Evolutionary conservation across 2,888 invertebrate genomes (phyloP).

Genomic region (Melitaea athalia): DNA sequence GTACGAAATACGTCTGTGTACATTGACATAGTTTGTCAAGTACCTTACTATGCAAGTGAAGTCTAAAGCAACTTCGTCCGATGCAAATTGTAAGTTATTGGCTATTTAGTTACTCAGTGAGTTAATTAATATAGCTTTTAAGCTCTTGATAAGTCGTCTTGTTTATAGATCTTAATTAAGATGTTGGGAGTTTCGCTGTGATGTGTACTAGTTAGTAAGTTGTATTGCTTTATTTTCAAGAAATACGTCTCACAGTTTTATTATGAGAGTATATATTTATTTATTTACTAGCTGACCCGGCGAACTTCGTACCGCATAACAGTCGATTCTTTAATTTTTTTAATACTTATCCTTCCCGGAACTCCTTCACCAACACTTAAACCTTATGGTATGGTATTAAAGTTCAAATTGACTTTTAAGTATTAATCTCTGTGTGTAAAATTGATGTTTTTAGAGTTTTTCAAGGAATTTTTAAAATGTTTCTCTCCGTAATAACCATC

Average conservation of each 20-base stretch:
- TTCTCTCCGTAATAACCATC: too few relatives aligned
- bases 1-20: not conserved
- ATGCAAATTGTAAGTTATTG: constrained; percentile 17
- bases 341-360: too few relatives aligned
- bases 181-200: not conserved
- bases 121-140: not conserved
- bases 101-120: not conserved
- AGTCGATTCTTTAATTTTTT: too few relatives aligned
- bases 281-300: too few relatives aligned
- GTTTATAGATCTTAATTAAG: not conserved
- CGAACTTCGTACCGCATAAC: too few relatives aligned
- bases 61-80: constrained; percentile 8
- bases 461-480: too few relatives aligned
- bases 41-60: not conserved
- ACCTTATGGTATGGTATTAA: too few relatives aligned
- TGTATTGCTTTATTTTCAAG: not conserved
- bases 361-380: too few relatives aligned
- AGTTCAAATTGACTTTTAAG: too few relatives aligned
- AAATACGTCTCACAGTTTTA: not conserved
- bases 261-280: too few relatives aligned
- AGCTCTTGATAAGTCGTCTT: not conserved
- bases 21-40: not conserved
- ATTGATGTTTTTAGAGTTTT: too few relatives aligned
- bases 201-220: not conserved
- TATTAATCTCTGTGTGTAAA: too few relatives aligned